Conservation (phyloP, 2,797 vertebrate species). For the Gymnodraco acuticeps region DNA sequence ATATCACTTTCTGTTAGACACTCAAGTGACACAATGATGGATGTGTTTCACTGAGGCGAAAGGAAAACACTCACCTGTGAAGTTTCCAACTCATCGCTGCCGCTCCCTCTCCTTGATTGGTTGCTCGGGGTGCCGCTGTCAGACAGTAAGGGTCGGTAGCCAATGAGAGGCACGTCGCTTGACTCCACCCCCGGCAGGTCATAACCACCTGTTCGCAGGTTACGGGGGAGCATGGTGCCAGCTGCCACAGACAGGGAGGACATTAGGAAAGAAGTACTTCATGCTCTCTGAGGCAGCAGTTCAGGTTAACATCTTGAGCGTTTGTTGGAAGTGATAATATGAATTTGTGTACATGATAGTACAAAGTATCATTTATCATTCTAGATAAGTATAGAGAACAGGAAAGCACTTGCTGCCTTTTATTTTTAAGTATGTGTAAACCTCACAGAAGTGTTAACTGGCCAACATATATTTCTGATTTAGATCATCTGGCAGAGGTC, state of each 20-base stretch:
- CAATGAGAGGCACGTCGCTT: slow-evolving; percentile 82
- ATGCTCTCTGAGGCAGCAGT: not conserved
- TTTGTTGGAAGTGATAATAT: not conserved
- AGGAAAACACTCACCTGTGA: slow-evolving; percentile 74
- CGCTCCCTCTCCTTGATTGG: slow-evolving; percentile 55
- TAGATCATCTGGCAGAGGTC: too few relatives aligned
- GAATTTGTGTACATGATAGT: not conserved
- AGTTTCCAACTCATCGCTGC: slow-evolving; percentile 51
- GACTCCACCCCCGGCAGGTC: slow-evolving; percentile 85
- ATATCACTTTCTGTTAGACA: not conserved
- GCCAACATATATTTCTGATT: not conserved
- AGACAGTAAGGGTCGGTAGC: slow-evolving; percentile 80
- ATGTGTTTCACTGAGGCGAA: slow-evolving; percentile 10
- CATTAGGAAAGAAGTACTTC: not conserved
- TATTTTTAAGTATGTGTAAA: not conserved
- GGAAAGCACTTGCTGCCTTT: not conserved
- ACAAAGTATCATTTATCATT: not conserved
- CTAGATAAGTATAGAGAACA: not conserved
- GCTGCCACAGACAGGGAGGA: slow-evolving; percentile 48
- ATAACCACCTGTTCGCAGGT: slow-evolving; percentile 77
- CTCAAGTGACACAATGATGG: slow-evolving; percentile 12
- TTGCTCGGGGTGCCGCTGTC: slow-evolving; percentile 54
- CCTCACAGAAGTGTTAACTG: not conserved
- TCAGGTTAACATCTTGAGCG: not conserved
- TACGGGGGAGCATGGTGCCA: slow-evolving; percentile 82